Evolutionary conservation across 2,113 vertebrate species (phyloP).

Genomic region (Ptychochromis oligacanthus): DNA sequence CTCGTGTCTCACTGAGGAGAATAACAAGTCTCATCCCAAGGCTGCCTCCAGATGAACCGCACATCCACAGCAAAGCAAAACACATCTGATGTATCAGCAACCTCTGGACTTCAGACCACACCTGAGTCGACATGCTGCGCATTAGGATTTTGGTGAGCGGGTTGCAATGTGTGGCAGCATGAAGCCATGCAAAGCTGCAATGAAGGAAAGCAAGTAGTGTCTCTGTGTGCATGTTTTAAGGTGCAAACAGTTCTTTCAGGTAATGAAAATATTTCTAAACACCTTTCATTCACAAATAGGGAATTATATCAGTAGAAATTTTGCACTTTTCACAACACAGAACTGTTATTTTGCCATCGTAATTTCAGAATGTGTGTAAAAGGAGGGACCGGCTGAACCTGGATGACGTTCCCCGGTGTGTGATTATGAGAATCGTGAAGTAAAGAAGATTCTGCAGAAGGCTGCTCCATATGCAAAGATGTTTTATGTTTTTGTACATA

Average conservation of each 20-base stretch:
- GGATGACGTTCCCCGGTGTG: too few species aligned
- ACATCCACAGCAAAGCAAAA: conserved; percentile 34
- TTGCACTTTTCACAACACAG: neutral
- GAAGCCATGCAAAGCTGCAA: conserved; percentile 2
- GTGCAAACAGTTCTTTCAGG: neutral
- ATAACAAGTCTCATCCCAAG: conserved; percentile 66
- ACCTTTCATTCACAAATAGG: neutral
- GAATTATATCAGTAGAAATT: neutral
- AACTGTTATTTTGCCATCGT: neutral
- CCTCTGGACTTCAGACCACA: conserved; percentile 45
- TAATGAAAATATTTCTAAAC: neutral
- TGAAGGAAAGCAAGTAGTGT: neutral
- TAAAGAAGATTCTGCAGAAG: neutral
- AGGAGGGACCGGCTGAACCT: neutral
- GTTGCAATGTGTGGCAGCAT: neutral
- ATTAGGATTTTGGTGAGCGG: conserved; percentile 23
- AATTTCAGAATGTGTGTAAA: neutral
- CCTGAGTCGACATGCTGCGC: conserved; percentile 44
- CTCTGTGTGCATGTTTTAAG: neutral
- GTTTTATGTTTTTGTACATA: neutral
- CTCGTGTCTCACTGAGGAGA: conserved; percentile 62
- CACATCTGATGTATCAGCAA: conserved; percentile 52
- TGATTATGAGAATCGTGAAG: neutral
- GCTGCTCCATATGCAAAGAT: neutral
- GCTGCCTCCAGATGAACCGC: conserved; percentile 53